Evolutionary conservation across 2,888 invertebrate genomes (phyloP), one percentile per base, ranked within the genome.

Genomic region (Heliconius charithonia): DNA sequence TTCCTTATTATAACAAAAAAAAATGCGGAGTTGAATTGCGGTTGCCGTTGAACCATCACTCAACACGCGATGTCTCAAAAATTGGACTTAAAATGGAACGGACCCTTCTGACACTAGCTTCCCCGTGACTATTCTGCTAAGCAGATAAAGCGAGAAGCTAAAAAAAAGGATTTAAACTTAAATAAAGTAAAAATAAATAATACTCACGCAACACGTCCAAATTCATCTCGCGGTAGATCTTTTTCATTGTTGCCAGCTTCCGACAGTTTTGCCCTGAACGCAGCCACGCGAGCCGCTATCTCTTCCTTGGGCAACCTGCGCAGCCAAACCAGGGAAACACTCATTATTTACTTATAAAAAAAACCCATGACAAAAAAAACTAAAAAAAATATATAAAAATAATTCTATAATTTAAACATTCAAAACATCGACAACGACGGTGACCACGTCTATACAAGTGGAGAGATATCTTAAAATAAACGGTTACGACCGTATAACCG

Each of bases 261-360:
- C 91, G 97, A 96, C 87, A 99, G 95, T 96, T 98, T 97, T 86
- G 96, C 96, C 79, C 99, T 96, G 94, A 98, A 99, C 76, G 97
- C 97, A 79, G 97, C 96, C 83, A 99, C 98, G 88, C 98, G 98
- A 86, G 96, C 96, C 84, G 97, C 97, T 82, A 99, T 98, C 89
- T 98, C 98, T 87, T 98, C 98, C 86, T 96, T 96, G 75, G 97
- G 96, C 91, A 97, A 98, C 92, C 98, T 98, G 93, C 87, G 95
- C 93, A 92, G 88, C 92, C 93, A 95, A 83, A 92, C 94, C 91
- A 93, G 84, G 66, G 92, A 93, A 76, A 95, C 92, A 86, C 92
- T 93, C 94, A 95, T 93, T 88, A 37, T 37, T 9, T 37, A 90
- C 83, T 76, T 70, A 51, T 51, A 51, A 37, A 41, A 62, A 63